Conservation (phyloP, 2,888 invertebrate species). For the Zeuzera pyrina region DNA sequence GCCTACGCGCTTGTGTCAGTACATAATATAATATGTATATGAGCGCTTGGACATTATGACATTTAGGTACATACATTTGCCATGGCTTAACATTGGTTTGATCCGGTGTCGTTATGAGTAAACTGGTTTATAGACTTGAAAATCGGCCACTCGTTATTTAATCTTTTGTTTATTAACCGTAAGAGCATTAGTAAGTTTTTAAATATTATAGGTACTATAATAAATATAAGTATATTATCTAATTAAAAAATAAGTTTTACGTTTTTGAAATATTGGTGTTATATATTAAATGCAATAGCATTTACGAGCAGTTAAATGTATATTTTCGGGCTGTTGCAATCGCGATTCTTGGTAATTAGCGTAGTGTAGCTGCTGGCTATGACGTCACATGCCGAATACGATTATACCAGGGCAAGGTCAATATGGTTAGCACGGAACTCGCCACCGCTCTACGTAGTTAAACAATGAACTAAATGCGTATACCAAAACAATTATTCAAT, state of each 20-base stretch:
- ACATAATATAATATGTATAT: slow-evolving; percentile 12
- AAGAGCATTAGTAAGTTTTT: too few species aligned
- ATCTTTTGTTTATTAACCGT: too few species aligned
- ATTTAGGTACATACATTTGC: background rate
- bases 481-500: too few species aligned
- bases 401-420: slow-evolving; percentile 52
- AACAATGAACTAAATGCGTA: slow-evolving; percentile 9
- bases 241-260: too few species aligned
- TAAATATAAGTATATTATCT: too few species aligned
- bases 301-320: too few species aligned
- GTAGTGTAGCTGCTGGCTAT: slow-evolving; percentile 34
- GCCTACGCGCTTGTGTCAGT: slow-evolving; percentile 47
- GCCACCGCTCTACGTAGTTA: slow-evolving; percentile 11
- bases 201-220: too few species aligned
- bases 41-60: background rate
- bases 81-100: slow-evolving; percentile 37
- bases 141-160: too few species aligned
- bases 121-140: slow-evolving; percentile 23
- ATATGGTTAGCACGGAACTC: slow-evolving; percentile 32
- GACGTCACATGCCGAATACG: slow-evolving; percentile 61
- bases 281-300: too few species aligned
- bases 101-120: slow-evolving; percentile 30
- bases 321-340: too few species aligned
- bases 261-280: too few species aligned
- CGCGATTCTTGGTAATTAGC: slow-evolving; percentile 50